These are phyloP conservation scores for Ceratothoa steindachneri DNA, from an alignment of 2,888 invertebrate species.

Conservation along the genomic window DNA sequence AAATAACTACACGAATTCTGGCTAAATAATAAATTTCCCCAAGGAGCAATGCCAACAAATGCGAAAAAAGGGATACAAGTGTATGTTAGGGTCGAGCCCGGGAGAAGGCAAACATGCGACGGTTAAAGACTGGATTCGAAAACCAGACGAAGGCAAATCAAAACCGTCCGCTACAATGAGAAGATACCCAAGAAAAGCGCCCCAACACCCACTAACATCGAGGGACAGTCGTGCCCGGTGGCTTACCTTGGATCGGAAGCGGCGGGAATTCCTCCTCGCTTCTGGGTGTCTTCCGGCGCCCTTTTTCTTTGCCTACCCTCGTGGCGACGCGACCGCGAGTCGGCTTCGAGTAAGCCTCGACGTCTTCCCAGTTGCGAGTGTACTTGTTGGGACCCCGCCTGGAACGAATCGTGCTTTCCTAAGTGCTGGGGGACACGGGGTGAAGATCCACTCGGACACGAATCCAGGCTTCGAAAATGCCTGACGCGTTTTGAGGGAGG, in stretches of 20 bases:
- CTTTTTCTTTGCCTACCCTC: conserved; percentile 35
- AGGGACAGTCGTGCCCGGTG: neutral
- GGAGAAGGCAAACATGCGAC: too few relatives aligned
- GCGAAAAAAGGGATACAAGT: neutral
- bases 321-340: conserved; percentile 47
- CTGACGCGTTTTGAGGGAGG: too few relatives aligned
- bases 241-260: neutral
- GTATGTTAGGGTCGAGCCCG: neutral
- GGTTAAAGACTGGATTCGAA: too few relatives aligned
- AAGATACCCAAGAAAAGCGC: neutral
- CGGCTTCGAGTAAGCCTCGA: conserved; percentile 74
- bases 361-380: conserved; percentile 87
- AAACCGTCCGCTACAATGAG: neutral
- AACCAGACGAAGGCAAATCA: neutral
- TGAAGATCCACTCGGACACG: too few relatives aligned
- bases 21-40: too few relatives aligned
- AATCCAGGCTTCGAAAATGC: too few relatives aligned
- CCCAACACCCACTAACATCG: neutral
- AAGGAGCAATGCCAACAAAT: too few relatives aligned
- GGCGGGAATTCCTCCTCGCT: conserved; percentile 46
- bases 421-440: too few relatives aligned
- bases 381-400: conserved; percentile 88
- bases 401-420: too few relatives aligned
- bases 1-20: too few relatives aligned
- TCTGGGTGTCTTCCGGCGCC: conserved; percentile 38